Evolutionary conservation across 2,888 invertebrate species (phyloP), one percentile per base, ranked within the genome.

Genomic region (Ennomos erosarius): DNA sequence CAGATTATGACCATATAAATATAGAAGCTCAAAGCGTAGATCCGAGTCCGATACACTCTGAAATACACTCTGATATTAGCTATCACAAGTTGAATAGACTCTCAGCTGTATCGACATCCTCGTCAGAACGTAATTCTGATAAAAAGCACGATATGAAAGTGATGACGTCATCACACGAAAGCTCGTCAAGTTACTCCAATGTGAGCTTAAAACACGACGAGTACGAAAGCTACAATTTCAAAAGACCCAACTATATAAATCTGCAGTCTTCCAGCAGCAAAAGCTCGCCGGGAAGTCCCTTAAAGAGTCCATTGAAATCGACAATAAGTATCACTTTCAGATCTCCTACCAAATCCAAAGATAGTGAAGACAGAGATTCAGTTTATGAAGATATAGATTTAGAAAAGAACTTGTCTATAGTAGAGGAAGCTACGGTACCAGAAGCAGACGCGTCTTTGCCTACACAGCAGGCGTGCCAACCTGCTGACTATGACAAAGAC

Each of bases 311-410:
- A 0, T 81, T 95, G 0, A 93, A 95, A 74, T 95, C 95, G 1
- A 96, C 96, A 0, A 96, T 96, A 26, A 95, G 95, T 81, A 96
- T 96, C 9, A 95, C 95, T 1, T 96, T 95, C 76, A 90, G 95
- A 75, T 95, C 95, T 4, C 95, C 95, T 0, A 93, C 90, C 1
- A 93, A 92, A 74, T 73, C 74, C 2, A 90, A 78, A 78, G 87
- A 93, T 42, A 93, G 93, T 65, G 93, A 26, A 26, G 26, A 93
- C 60, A 86, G 93, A 51, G 93, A 93, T 63, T 92, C 92, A 0
- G 87, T 94, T 0, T 95, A 95, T 69, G 95, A 95, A 73, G 94
- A 94, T 70, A 90, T 95, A 10, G 88, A 90, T 70, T 65, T 90
- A 33, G 90, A 91, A 35, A 90, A 90, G 64, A 89, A 88, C 67